Evolutionary conservation across 2,797 vertebrate genomes (phyloP).

Genomic region (Sylvia borin): DNA sequence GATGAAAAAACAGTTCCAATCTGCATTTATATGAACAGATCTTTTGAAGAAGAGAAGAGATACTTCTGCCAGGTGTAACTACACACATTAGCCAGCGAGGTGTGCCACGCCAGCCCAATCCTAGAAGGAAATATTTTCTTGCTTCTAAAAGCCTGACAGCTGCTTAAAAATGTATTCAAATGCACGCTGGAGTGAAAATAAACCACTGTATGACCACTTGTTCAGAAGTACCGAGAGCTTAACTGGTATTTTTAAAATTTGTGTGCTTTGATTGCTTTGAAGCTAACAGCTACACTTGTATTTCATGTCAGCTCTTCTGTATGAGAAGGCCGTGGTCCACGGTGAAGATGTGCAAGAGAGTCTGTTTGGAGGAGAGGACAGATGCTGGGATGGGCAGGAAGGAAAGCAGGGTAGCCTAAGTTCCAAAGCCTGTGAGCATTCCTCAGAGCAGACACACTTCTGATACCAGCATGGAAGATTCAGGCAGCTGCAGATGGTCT

Average conservation of each 20-base stretch:
- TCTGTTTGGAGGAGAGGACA: neutral
- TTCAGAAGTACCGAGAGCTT: neutral
- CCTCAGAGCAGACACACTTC: neutral
- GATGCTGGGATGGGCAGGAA: neutral
- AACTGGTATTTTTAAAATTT: neutral
- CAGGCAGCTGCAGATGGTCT: neutral
- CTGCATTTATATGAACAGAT: neutral
- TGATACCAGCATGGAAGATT: neutral
- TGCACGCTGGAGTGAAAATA: neutral
- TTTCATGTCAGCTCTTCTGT: neutral
- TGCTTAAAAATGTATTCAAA: neutral
- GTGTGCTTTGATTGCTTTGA: neutral
- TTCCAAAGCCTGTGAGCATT: fast-evolving
- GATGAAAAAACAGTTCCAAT: neutral
- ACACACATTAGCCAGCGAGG: neutral
- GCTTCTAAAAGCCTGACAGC: neutral
- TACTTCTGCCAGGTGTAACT: neutral
- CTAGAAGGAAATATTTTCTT: neutral
- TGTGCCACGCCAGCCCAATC: neutral
- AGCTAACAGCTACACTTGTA: neutral
- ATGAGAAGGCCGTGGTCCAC: neutral
- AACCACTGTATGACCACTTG: neutral
- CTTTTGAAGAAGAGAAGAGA: neutral
- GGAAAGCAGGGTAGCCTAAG: neutral
- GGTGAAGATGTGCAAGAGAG: neutral